Base-by-base conservation (phyloP, 23 tunicate genomes). In the Diplosoma virens region DNA sequence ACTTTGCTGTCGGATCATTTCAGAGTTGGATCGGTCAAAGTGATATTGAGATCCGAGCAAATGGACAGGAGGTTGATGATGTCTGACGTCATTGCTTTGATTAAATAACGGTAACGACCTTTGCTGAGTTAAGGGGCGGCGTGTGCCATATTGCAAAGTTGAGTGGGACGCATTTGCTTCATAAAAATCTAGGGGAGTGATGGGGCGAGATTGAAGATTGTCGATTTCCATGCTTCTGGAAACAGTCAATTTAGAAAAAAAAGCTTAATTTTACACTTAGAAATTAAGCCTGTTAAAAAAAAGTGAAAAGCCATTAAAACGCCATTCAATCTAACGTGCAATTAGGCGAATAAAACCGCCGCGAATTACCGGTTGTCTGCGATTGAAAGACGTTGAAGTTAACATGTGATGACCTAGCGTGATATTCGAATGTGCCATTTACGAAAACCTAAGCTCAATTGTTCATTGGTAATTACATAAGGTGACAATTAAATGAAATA, bases 121-220 rank as follows among this genome's bases (percentile, higher is more conserved):
- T 30, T 82, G 87, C 25, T 82, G 87, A 23, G 73, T 73, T 32
- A 82, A 75, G 33, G 48, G 80, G 11, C 81, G 80, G 70, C 75
- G 87, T 14, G 27, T 47, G 2, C 3, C 18, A 29, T 53, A 68
- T 27, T 25, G 80, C 0, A 81, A 32, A 17, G 54, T 55, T 2
- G 82, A 30, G 3, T 78, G 82, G 35, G 35, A 54, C 30, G 74
- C 4, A 20, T 58, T 66, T 60, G 48, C 25, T 65, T 73, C 81
- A 45, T 68, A 82, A 26, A 82, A 37, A 31, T 82, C 81, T 25
- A 82, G 76, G 1, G 87, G 81, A 30, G 75, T 82, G 23, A 74
- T 11, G 18, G 50, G 81, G 5, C 87, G 75, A 20, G 32, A 22
- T 9, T 74, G 80, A 25, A 47, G 81, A 18, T 67, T 66, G 34